Percentiles rank a stretch among this genome's conserved stretches.
These are phyloP conservation scores for Coptodon rendalli DNA, from an alignment of 2,113 vertebrate genomes.

Conservation along the genomic window DNA sequence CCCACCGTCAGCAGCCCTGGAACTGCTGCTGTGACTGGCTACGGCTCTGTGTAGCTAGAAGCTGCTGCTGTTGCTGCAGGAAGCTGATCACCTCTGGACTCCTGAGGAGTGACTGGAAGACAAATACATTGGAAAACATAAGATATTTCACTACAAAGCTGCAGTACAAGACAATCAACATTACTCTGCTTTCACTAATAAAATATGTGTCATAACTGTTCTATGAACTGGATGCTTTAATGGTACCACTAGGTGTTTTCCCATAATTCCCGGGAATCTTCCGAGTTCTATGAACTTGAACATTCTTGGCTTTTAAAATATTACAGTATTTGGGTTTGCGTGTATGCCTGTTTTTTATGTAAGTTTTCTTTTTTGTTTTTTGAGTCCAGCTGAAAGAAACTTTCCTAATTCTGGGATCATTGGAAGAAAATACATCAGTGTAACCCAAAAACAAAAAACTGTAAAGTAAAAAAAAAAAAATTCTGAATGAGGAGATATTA, in stretches of 20 bases:
- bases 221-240: background rate
- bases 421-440: background rate
- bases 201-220: background rate
- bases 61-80: conserved; percentile 91
- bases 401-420: background rate
- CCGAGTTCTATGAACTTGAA: background rate
- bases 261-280: background rate
- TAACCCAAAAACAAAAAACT: background rate
- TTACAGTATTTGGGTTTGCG: background rate
- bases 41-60: conserved; percentile 83
- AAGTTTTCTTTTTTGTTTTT: background rate
- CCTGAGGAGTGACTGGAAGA: conserved; percentile 86
- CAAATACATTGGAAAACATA: background rate
- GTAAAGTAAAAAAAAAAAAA: background rate
- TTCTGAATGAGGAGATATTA: background rate
- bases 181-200: background rate
- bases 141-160: background rate
- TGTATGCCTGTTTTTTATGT: background rate
- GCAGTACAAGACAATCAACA: background rate
- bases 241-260: background rate
- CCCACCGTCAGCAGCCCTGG: conserved; percentile 58
- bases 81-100: conserved; percentile 97
- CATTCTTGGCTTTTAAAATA: background rate
- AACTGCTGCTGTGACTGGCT: conserved; percentile 82
- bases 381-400: background rate